Base-by-base conservation (phyloP, 2,888 invertebrate genomes). In the Pachycephus smyrnensis region DNA sequence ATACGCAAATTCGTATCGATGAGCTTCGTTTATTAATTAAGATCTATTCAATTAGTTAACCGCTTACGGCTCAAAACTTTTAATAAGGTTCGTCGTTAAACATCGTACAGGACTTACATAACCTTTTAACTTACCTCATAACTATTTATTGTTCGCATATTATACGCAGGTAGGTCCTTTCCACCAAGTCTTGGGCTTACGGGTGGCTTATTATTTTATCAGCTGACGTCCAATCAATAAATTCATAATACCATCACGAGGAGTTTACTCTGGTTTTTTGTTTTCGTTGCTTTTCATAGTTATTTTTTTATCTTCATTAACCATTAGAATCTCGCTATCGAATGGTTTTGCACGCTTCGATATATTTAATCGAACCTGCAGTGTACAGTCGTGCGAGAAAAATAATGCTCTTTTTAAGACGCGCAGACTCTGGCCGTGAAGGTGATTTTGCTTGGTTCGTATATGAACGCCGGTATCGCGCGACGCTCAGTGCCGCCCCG, bases 401-500 rank as follows among this genome's bases (percentile, higher is more conserved):
- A 71, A 55, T 55, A 55, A 55, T 55, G 15, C 55, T 23, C 15
- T 15, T 55, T 15, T 31, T 71, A 71, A 71, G 31, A 15, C 71
- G 71, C 71, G 71, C 71, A 71, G 71, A 33, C 71, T 71, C 71
- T 71, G 71, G 31, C 12, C 31, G 31, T 11, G 12, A 31, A 23
- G 71, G 71, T 33, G 31, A 71, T 9, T 71, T 33, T 33, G 31
- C 71, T 31, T 32, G 31, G 71, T 9, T 55, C 31, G 32, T 12
- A 55, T 36, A 68, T 32, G 69, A 55, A 30, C 75, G 71, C 69
- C 75, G 69, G 33, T 40, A 71, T 31, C 77, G 79, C 80, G 79
- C 80, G 81, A 76, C 79, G 80, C 77, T 84, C 86, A 87, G 88
- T 88, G 82, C 82, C 84, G 85, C 80, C 78, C 81, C 80, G 85